phyloP scores from a whole-genome alignment of 2,797 vertebrate species.

The Thalassophryne amazonica region DNA sequence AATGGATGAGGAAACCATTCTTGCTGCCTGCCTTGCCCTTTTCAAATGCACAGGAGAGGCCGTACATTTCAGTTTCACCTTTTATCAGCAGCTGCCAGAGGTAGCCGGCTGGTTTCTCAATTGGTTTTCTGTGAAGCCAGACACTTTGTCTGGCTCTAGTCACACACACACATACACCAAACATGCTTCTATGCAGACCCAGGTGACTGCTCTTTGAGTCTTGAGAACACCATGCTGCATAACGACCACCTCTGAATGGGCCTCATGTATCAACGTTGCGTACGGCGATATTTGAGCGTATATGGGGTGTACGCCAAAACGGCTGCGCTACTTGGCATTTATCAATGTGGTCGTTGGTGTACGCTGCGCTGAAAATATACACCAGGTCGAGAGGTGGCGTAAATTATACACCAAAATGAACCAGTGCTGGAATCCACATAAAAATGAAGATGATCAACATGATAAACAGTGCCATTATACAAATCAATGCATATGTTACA shows the following conservation, averaged over 20 bases:
- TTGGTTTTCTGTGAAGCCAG: constrained; percentile 59
- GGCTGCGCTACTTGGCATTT: too few species aligned
- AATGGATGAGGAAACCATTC: constrained; percentile 16
- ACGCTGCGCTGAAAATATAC: too few species aligned
- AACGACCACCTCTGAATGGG: constrained; percentile 57
- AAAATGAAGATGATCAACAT: too few species aligned
- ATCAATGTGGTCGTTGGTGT: too few species aligned
- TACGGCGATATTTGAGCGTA: too few species aligned
- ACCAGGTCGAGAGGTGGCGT: too few species aligned
- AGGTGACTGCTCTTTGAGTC: constrained; percentile 52
- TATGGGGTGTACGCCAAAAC: too few species aligned
- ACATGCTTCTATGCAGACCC: constrained; percentile 33
- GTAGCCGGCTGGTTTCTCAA: constrained; percentile 51
- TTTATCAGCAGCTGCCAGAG: constrained; percentile 65
- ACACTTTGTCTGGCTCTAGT: constrained; percentile 36
- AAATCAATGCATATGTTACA: too few species aligned
- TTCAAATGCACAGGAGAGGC: constrained; percentile 30
- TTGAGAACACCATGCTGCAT: constrained; percentile 39
- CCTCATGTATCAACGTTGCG: constrained; percentile 21
- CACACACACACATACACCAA: constrained; percentile 16
- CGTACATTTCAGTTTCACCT: constrained; percentile 30
- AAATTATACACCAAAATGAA: too few species aligned
- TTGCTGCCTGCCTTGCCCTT: constrained; percentile 39
- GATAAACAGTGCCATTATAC: too few species aligned
- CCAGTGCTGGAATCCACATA: too few species aligned